A percentile compares a stretch with the other conserved stretches of the same genome.
Evolutionary conservation across 2,113 vertebrate genomes (phyloP).

Genomic region (Rousettus leschenaultii): DNA sequence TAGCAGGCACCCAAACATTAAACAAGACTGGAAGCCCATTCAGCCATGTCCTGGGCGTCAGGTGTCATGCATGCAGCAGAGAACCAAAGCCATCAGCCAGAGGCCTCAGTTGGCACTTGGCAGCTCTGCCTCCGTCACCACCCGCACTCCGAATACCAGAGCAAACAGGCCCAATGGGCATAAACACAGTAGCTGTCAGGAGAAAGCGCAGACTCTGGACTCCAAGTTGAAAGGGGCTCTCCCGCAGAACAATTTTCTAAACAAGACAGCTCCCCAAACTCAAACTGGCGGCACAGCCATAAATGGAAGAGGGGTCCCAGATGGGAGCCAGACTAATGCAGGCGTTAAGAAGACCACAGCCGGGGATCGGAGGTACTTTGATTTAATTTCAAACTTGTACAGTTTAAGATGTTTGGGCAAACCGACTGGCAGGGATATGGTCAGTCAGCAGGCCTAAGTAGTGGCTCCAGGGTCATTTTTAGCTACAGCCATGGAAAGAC

Average conservation of each 20-base stretch:
- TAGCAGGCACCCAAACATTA: not conserved
- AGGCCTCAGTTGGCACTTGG: not conserved
- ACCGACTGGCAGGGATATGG: not conserved
- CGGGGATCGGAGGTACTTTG: conserved; percentile 77
- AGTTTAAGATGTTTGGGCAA: not conserved
- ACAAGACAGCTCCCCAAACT: not conserved
- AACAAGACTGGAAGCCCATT: not conserved
- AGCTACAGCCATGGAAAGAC: not conserved
- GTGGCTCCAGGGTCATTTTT: not conserved
- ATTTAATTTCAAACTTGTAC: not conserved
- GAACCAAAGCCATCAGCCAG: not conserved
- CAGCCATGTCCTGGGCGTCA: not conserved
- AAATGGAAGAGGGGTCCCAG: not conserved
- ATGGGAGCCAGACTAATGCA: not conserved
- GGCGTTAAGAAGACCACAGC: not conserved
- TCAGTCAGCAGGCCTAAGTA: conserved; percentile 20
- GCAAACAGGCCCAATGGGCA: rapidly evolving
- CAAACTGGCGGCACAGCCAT: not conserved
- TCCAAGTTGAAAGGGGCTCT: not conserved
- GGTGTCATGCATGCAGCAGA: not conserved
- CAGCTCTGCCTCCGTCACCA: not conserved
- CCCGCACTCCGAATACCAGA: not conserved
- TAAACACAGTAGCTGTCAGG: rapidly evolving
- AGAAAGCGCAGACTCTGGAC: not conserved
- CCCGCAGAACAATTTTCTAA: not conserved